A percentile compares a stretch with the other conserved stretches of the same genome.
Conservation (phyloP, 1,140 invertebrate species). For the Pogonognathellus flavescens region DNA sequence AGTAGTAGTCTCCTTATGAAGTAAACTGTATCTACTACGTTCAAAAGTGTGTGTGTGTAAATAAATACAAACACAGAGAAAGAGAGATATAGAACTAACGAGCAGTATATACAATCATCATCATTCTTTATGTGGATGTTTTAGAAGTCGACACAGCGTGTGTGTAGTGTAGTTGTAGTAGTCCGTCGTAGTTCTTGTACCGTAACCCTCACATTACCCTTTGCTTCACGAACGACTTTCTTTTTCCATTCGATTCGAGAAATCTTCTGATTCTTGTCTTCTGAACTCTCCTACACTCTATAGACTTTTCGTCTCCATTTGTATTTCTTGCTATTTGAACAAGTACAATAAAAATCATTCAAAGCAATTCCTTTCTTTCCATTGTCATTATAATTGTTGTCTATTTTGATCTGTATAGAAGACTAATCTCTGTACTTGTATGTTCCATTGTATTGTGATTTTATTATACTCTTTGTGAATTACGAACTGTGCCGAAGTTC, state of each 20-base stretch:
- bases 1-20: too few relatives aligned
- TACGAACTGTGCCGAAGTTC: background rate
- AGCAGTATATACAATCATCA: too few relatives aligned
- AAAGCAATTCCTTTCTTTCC: background rate
- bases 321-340: constrained; percentile 10
- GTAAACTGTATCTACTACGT: too few relatives aligned
- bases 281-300: background rate
- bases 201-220: background rate
- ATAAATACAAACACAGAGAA: too few relatives aligned
- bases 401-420: too few relatives aligned
- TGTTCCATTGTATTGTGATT: constrained; percentile 37
- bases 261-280: background rate
- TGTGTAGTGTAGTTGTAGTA: background rate
- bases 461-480: background rate
- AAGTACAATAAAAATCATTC: constrained; percentile 40
- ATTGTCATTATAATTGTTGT: too few relatives aligned
- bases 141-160: too few relatives aligned
- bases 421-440: background rate
- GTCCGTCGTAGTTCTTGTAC: background rate
- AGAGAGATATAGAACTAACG: too few relatives aligned
- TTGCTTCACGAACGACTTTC: background rate
- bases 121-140: too few relatives aligned
- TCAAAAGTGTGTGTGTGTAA: too few relatives aligned
- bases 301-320: constrained; percentile 27
- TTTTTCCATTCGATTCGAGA: constrained; percentile 29